Percentiles rank a stretch among this genome's conserved stretches.
phyloP scores from a whole-genome alignment of 2,113 vertebrate species.

The Microcebus jonahi region DNA sequence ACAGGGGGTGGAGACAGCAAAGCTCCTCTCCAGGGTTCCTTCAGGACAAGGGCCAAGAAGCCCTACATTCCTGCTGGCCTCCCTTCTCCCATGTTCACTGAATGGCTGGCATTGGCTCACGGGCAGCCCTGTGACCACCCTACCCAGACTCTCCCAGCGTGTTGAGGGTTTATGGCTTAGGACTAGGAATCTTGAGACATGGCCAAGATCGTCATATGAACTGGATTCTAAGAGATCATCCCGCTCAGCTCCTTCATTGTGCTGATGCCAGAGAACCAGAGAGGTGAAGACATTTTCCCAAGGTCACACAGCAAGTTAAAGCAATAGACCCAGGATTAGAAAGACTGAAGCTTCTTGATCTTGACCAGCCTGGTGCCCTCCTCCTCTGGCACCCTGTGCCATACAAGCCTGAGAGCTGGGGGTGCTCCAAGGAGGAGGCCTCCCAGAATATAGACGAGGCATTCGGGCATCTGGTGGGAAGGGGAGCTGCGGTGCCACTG shows the following conservation, averaged over 20 bases:
- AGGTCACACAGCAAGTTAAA: conserved; percentile 11
- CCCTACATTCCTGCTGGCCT: neutral
- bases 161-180: conserved; percentile 53
- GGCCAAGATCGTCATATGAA: conserved; percentile 68
- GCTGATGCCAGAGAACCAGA: neutral
- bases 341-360: neutral
- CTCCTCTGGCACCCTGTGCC: neutral
- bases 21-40: neutral
- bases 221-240: conserved; percentile 60
- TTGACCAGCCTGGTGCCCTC: neutral
- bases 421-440: neutral
- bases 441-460: fast-evolving
- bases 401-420: neutral
- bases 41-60: neutral
- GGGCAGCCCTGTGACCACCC: neutral
- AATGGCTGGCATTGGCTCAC: conserved; percentile 38
- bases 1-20: neutral
- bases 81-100: neutral
- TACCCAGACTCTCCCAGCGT: neutral
- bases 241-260: neutral
- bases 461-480: neutral
- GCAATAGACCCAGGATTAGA: neutral
- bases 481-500: fast-evolving
- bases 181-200: conserved; percentile 39
- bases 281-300: neutral